Conservation (phyloP, 2,888 invertebrate species). For the Melanargia galathea region DNA sequence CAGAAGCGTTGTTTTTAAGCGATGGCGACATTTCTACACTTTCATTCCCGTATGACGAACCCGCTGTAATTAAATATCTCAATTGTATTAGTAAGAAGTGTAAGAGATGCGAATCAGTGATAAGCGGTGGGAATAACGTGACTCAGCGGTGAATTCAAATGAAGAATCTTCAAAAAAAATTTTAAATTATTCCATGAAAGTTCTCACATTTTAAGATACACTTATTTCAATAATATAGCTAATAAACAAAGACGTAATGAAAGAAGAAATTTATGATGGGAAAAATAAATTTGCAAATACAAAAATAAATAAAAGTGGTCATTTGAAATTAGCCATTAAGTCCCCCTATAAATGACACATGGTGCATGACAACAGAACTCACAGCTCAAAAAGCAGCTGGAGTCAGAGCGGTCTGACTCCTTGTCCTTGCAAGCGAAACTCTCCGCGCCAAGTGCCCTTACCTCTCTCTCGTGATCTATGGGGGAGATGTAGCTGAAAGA, state of each 20-base stretch:
- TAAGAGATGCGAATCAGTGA: background rate
- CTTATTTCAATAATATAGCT: too few relatives aligned
- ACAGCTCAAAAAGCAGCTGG: slow-evolving; percentile 81
- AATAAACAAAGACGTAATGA: too few relatives aligned
- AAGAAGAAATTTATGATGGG: too few relatives aligned
- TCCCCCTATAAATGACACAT: slow-evolving; percentile 18
- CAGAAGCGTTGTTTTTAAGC: slow-evolving; percentile 69
- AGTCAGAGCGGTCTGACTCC: slow-evolving; percentile 73
- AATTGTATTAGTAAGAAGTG: slow-evolving; percentile 5
- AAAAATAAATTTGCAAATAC: background rate
- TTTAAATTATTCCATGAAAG: background rate
- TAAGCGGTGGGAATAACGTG: slow-evolving; percentile 26
- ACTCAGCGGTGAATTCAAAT: slow-evolving; percentile 8
- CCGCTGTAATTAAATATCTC: slow-evolving; percentile 57
- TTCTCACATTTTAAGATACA: too few relatives aligned
- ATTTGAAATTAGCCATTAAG: slow-evolving; percentile 13
- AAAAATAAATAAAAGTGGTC: background rate
- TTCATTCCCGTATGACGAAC: slow-evolving; percentile 75
- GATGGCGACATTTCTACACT: slow-evolving; percentile 78
- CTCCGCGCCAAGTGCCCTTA: slow-evolving; percentile 61
- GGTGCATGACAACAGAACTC: slow-evolving; percentile 52
- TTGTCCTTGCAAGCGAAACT: slow-evolving; percentile 65
- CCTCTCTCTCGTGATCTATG: slow-evolving; percentile 68
- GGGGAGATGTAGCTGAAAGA: slow-evolving; percentile 73
- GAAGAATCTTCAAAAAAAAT: background rate